These are phyloP conservation scores for Drosophila varians DNA, from an alignment of 1,140 invertebrate genomes.

Conservation along the genomic window DNA sequence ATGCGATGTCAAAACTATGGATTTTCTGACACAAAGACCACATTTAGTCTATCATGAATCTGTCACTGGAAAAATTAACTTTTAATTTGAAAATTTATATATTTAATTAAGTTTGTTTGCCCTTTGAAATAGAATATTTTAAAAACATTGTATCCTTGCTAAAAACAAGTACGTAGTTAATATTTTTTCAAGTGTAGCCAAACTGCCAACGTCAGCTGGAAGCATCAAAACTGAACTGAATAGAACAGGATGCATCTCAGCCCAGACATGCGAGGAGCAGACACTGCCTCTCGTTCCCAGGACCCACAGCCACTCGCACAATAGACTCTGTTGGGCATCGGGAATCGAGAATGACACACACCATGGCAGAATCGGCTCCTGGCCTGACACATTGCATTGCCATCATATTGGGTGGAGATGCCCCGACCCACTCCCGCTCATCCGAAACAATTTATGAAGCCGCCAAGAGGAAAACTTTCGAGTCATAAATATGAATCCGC, in stretches of 20 bases:
- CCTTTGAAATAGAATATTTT: too few species aligned
- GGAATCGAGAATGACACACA: conserved; percentile 34
- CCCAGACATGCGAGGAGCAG: conserved; percentile 10
- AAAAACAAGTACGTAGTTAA: neutral
- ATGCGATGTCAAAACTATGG: conserved; percentile 65
- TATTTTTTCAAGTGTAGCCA: conserved; percentile 11
- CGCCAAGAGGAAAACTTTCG: conserved; percentile 64
- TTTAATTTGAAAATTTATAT: too few species aligned
- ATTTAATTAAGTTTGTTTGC: too few species aligned
- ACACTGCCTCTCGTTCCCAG: neutral
- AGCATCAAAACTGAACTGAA: conserved; percentile 7
- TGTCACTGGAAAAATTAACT: too few species aligned
- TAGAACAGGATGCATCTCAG: conserved; percentile 10
- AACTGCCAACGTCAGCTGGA: conserved; percentile 42
- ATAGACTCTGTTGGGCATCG: conserved; percentile 26
- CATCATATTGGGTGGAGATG: conserved; percentile 18
- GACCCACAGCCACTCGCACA: conserved; percentile 30
- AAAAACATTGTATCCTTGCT: too few species aligned
- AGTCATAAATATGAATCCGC: conserved; percentile 67
- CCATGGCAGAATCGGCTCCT: conserved; percentile 5
- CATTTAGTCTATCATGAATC: neutral
- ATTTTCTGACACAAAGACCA: conserved; percentile 65
- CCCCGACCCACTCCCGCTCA: neutral
- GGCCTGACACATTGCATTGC: conserved; percentile 11
- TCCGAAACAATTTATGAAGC: conserved; percentile 46